Evolutionary conservation across 2,113 vertebrate genomes (phyloP).

Genomic region (Cyprinodon variegatus): DNA sequence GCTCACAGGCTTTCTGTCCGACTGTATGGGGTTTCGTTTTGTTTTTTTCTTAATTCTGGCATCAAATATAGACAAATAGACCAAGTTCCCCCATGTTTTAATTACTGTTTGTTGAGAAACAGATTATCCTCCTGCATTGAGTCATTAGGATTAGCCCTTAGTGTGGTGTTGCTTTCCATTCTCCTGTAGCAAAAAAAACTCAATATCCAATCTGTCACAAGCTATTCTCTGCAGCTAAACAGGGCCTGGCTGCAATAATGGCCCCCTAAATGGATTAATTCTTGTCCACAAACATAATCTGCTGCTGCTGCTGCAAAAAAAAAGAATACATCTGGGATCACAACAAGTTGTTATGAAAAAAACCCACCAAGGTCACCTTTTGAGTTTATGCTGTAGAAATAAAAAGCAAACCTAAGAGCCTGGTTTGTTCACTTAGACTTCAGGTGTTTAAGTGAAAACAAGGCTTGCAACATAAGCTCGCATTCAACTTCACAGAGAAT

Average conservation of each 20-base stretch:
- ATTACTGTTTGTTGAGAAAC: slow-evolving; percentile 59
- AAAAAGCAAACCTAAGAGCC: slow-evolving; percentile 8
- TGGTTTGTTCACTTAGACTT: slow-evolving; percentile 18
- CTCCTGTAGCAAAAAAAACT: slow-evolving; percentile 56
- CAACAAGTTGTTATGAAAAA: not conserved
- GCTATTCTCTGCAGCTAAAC: slow-evolving; percentile 49
- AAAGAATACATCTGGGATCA: slow-evolving; percentile 41
- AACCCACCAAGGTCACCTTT: not conserved
- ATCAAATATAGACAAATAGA: slow-evolving; percentile 18
- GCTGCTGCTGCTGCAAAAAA: not conserved
- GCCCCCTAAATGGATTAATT: slow-evolving; percentile 61
- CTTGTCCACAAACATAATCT: slow-evolving; percentile 26
- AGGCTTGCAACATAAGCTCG: not conserved
- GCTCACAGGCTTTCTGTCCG: slow-evolving; percentile 1
- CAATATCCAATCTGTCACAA: slow-evolving; percentile 70
- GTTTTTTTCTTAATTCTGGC: slow-evolving; percentile 25
- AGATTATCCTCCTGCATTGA: slow-evolving; percentile 32
- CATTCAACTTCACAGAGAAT: not conserved
- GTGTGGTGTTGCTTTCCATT: slow-evolving; percentile 58
- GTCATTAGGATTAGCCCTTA: slow-evolving; percentile 61
- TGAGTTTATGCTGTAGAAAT: slow-evolving; percentile 5
- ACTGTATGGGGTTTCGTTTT: slow-evolving; percentile 4
- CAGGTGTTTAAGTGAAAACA: not conserved
- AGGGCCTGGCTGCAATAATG: slow-evolving; percentile 46
- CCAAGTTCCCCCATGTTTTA: slow-evolving; percentile 46